These are phyloP conservation scores for Schizaphis graminum DNA, from an alignment of 2,888 invertebrate species.

Conservation along the genomic window DNA sequence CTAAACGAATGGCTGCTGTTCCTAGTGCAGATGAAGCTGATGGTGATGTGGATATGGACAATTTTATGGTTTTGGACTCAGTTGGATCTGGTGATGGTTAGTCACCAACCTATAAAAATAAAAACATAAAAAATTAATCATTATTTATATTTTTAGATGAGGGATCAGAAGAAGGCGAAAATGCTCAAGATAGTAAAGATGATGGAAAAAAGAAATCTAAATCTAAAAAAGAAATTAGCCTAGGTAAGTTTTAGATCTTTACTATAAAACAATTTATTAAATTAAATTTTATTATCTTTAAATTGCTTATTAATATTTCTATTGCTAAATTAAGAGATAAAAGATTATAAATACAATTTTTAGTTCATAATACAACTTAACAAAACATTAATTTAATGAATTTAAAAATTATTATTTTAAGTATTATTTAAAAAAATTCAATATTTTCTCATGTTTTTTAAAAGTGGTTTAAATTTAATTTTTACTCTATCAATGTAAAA, in stretches of 20 bases:
- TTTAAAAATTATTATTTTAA: no score
- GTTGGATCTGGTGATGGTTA: constrained; percentile 84
- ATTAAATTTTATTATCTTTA: background rate
- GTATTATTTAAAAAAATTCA: background rate
- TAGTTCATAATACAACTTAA: background rate
- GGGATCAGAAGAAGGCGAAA: constrained; percentile 40
- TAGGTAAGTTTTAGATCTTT: constrained; percentile 61
- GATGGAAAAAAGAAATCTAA: constrained; percentile 52
- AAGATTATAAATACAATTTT: background rate
- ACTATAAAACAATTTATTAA: background rate
- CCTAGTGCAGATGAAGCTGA: constrained; percentile 72
- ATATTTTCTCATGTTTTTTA: background rate
- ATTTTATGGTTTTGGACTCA: constrained; percentile 90
- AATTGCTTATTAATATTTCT: background rate
- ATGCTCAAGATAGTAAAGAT: constrained; percentile 38
- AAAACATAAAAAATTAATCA: background rate
- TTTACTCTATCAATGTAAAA: background rate
- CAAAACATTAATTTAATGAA: background rate
- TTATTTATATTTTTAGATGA: constrained; percentile 27
- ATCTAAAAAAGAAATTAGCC: constrained; percentile 62
- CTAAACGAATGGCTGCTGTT: constrained; percentile 60
- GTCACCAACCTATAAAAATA: background rate
- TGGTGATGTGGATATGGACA: constrained; percentile 83
- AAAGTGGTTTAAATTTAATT: background rate
- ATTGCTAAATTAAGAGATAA: background rate